Evolutionary conservation across 2,113 vertebrate species (phyloP).

Genomic region (Oriolus oriolus): DNA sequence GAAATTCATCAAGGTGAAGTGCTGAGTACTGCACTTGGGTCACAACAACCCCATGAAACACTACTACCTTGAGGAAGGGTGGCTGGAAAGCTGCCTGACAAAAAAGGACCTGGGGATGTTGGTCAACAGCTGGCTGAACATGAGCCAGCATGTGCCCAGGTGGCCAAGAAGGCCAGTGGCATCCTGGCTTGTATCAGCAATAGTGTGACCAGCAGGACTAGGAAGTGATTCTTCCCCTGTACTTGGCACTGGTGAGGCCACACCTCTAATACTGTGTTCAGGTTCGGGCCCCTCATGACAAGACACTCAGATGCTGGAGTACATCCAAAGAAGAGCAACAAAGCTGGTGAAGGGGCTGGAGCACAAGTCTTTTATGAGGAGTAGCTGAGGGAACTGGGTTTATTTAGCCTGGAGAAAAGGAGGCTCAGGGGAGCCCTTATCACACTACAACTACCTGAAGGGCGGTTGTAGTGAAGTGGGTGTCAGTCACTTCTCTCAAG

Average conservation of each 20-base stretch:
- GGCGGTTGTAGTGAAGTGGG: too few relatives aligned
- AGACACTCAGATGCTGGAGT: too few relatives aligned
- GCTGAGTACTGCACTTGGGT: neutral
- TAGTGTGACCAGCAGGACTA: neutral
- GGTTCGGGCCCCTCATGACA: too few relatives aligned
- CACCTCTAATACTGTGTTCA: too few relatives aligned
- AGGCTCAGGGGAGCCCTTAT: too few relatives aligned
- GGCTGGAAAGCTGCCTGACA: neutral
- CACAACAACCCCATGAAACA: neutral
- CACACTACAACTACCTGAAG: too few relatives aligned
- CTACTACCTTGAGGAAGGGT: neutral
- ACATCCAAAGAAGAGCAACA: too few relatives aligned
- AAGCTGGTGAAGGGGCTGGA: too few relatives aligned
- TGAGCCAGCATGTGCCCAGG: neutral
- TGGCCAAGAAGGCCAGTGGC: neutral
- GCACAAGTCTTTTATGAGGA: too few relatives aligned
- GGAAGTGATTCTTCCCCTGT: neutral
- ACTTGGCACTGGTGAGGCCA: neutral
- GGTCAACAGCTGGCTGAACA: neutral
- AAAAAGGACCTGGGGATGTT: neutral
- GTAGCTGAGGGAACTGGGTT: too few relatives aligned
- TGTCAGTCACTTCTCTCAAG: too few relatives aligned
- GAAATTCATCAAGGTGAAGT: neutral
- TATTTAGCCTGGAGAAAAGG: too few relatives aligned
- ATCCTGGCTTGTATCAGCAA: neutral